Evolutionary conservation across 2,797 vertebrate species (phyloP), one percentile per base, ranked within the genome.

Genomic region (Ctenopoma kingsleyae): DNA sequence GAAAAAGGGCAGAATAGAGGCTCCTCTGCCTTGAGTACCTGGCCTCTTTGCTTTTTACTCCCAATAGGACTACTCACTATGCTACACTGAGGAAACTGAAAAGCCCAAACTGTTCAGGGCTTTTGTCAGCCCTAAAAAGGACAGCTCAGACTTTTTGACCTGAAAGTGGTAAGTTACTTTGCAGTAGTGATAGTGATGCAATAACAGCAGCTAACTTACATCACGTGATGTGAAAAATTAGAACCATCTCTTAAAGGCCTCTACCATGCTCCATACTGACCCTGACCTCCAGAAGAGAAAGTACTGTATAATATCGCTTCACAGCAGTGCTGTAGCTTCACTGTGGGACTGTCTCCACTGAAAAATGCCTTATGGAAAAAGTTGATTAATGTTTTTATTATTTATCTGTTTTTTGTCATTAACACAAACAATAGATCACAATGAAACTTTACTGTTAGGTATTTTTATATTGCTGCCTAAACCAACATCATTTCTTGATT

Each of bases 31-130:
- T 82, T 91, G n/a, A 1, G 76, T 70, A 76, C 66, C 58, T 89
- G 88, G 88, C 64, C 91, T 23, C 78, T 92, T 41, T 88, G 78
- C 84, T 19, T 92, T 69, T 65, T 94, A 48, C 75, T 93, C 23
- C 86, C 91, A 9, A 79, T 94, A 10, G 78, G 85, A 56, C 82
- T 92, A 32, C 84, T 94, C 61, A 48, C 54, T 47, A 82, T 94
- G 51, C 83, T 94, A 10, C 91, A 93, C 61, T 94, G 76, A 93
- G 67, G 72, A 81, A 86, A 66, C 70, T 3, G 27, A 67, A 51
- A 79, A 63, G 53, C 22, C 32, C 19, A 53, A 77, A 70, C n/a
- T 63, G 51, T 81, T 80, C 47, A 20, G 25, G 53, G 12, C 44
- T 27, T 68, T 52, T 76, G 60, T 23, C 62, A 66, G 16, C 41